phyloP scores from a whole-genome alignment of 2,797 vertebrate genomes.

The Anniella stebbinsi region DNA sequence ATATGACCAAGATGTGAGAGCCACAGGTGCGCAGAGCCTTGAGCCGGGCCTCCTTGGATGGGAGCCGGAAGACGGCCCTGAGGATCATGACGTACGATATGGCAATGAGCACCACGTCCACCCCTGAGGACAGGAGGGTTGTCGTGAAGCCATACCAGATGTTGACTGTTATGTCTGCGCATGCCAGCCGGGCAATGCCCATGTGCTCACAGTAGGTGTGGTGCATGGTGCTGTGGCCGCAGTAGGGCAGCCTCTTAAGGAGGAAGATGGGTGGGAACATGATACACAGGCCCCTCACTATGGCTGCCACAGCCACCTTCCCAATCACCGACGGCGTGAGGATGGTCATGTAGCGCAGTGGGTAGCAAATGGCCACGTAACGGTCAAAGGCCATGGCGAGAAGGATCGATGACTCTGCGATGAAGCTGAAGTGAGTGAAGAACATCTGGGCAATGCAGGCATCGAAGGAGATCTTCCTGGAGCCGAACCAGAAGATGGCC shows the following conservation, averaged over 20 bases:
- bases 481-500: constrained; percentile 81
- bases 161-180: constrained; percentile 78
- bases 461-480: constrained; percentile 80
- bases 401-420: constrained; percentile 84
- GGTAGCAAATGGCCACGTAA: constrained; percentile 85
- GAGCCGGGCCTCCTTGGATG: constrained; percentile 62
- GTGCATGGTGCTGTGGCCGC: constrained; percentile 72
- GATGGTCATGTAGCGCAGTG: constrained; percentile 77
- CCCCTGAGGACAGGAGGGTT: constrained; percentile 71
- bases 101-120: constrained; percentile 73
- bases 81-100: constrained; percentile 81
- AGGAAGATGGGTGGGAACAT: constrained; percentile 76
- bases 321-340: constrained; percentile 77
- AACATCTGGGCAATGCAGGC: constrained; percentile 86
- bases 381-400: constrained; percentile 86
- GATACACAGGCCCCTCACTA: constrained; percentile 66
- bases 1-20: constrained; percentile 75
- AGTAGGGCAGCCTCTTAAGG: constrained; percentile 78
- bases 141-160: constrained; percentile 80
- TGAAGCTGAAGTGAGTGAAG: constrained; percentile 84
- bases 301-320: constrained; percentile 63
- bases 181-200: constrained; percentile 84
- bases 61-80: constrained; percentile 72
- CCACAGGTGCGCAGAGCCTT: constrained; percentile 76
- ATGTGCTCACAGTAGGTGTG: constrained; percentile 86